Conservation (phyloP, 2,888 invertebrate species). For the Craniophora ligustri region DNA sequence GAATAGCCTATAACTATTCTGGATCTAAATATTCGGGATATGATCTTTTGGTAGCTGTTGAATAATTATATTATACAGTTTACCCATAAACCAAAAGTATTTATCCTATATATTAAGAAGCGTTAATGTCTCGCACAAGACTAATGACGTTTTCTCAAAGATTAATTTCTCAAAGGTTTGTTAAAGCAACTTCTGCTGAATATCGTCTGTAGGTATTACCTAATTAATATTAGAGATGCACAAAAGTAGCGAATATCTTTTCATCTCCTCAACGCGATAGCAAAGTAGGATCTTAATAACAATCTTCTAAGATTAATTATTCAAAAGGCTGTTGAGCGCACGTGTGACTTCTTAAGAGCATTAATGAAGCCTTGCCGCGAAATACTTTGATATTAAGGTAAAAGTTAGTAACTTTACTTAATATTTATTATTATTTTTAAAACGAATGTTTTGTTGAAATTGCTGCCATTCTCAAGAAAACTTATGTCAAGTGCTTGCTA, state of each 20-base stretch:
- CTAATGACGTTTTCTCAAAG: constrained; percentile 12
- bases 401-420: no score
- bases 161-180: constrained; percentile 11
- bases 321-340: constrained; percentile 31
- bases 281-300: constrained; percentile 38
- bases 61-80: no score
- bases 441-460: no score
- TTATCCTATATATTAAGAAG: background rate
- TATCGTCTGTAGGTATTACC: constrained; percentile 20
- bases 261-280: constrained; percentile 25
- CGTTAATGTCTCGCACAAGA: background rate
- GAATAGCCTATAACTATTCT: no score
- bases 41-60: no score
- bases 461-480: no score
- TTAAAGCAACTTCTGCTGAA: constrained; percentile 7
- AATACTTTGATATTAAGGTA: no score
- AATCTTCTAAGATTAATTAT: constrained; percentile 38
- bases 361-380: constrained; percentile 42
- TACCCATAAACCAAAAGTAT: no score
- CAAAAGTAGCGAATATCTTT: constrained; percentile 23
- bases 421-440: no score
- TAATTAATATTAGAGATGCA: constrained; percentile 16
- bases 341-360: constrained; percentile 42
- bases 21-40: no score
- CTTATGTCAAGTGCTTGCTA: no score